Conservation (phyloP, 2,797 vertebrate species). For the Epinephelus awoara region DNA sequence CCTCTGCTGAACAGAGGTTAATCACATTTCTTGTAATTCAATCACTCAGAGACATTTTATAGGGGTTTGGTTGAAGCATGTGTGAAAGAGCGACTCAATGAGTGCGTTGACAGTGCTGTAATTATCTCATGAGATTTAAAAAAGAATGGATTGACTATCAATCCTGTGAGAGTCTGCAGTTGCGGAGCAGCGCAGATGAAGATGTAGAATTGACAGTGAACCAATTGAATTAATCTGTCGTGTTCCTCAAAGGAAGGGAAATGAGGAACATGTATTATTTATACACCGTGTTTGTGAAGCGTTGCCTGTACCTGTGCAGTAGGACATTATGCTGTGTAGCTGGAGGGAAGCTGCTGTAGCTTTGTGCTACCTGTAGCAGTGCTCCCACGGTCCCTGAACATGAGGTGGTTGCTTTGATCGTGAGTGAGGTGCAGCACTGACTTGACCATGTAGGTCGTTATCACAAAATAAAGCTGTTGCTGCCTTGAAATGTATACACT, state of each 20-base stretch:
- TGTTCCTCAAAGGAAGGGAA: conserved; percentile 58
- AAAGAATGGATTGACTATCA: conserved; percentile 70
- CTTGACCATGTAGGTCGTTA: not conserved
- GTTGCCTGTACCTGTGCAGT: conserved; percentile 24
- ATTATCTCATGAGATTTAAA: conserved; percentile 72
- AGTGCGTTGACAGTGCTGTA: conserved; percentile 62
- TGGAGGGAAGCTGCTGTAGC: conserved; percentile 37
- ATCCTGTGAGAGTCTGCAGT: conserved; percentile 42
- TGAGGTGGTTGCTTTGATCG: conserved; percentile 41
- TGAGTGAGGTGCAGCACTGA: conserved; percentile 2
- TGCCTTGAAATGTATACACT: conserved; percentile 14
- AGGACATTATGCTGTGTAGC: conserved; percentile 30
- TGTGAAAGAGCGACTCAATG: conserved; percentile 8
- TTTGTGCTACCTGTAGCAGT: conserved; percentile 52
- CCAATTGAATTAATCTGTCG: conserved; percentile 70
- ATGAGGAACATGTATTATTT: conserved; percentile 67
- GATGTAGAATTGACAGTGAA: conserved; percentile 68
- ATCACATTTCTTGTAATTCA: conserved; percentile 65
- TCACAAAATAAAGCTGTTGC: conserved; percentile 4
- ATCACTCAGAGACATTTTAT: conserved; percentile 33
- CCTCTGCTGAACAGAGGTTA: conserved; percentile 29
- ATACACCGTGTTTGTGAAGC: conserved; percentile 19
- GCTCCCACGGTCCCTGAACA: conserved; percentile 25
- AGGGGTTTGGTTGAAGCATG: conserved; percentile 22
- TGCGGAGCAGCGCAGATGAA: conserved; percentile 61